These are phyloP conservation scores for Paradoxurus hermaphroditus DNA, from an alignment of 2,113 vertebrate species.

Conservation along the genomic window DNA sequence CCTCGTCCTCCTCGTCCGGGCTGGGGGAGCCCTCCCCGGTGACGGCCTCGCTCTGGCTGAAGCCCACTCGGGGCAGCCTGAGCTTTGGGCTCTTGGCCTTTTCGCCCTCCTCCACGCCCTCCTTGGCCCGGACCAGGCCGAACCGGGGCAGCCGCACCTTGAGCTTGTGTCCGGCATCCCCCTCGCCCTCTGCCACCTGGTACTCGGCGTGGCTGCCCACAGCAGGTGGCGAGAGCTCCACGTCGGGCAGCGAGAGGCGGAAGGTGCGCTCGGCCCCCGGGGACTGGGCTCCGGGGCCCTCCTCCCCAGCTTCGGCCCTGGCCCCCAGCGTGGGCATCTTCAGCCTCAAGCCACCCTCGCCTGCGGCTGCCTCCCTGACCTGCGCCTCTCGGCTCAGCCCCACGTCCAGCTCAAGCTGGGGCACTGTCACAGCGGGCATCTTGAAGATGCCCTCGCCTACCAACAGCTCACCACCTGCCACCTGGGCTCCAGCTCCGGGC, in stretches of 20 bases:
- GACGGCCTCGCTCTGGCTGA: slow-evolving; percentile 60
- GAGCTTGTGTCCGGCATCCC: slow-evolving; percentile 58
- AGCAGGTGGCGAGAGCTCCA: slow-evolving; percentile 77
- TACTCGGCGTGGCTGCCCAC: slow-evolving; percentile 70
- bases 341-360: slow-evolving; percentile 50
- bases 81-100: slow-evolving; percentile 79
- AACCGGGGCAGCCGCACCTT: slow-evolving; percentile 88
- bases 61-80: slow-evolving; percentile 84
- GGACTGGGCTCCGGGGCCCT: neutral
- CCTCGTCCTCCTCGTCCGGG: slow-evolving; percentile 49
- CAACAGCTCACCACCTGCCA: slow-evolving; percentile 48
- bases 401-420: slow-evolving; percentile 79
- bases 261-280: slow-evolving; percentile 43
- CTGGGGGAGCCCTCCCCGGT: slow-evolving; percentile 50
- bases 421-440: slow-evolving; percentile 72
- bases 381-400: slow-evolving; percentile 54
- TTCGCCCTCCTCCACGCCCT: slow-evolving; percentile 65
- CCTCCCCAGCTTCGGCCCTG: neutral
- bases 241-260: slow-evolving; percentile 66
- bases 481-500: slow-evolving; percentile 50
- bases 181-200: slow-evolving; percentile 48
- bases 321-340: slow-evolving; percentile 74
- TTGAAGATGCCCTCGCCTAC: slow-evolving; percentile 75
- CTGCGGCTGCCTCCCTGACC: slow-evolving; percentile 63
- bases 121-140: slow-evolving; percentile 82